These are phyloP conservation scores for Eublepharis macularius DNA, from an alignment of 2,113 vertebrate species.

Conservation along the genomic window DNA sequence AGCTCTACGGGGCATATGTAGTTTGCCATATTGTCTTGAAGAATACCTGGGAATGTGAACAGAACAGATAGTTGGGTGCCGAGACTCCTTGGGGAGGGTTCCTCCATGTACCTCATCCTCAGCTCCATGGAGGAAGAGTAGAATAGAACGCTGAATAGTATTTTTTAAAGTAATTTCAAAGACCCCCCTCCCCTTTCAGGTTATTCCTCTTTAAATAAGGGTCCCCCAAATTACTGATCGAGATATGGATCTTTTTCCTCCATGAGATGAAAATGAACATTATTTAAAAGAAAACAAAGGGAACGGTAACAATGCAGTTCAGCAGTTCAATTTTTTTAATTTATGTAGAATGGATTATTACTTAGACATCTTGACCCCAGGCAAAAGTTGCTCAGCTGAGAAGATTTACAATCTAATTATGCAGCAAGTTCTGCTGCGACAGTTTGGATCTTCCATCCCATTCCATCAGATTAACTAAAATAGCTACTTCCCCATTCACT, in stretches of 20 bases:
- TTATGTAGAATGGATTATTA: constrained; percentile 72
- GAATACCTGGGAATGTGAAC: too few species aligned
- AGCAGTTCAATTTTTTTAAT: constrained; percentile 67
- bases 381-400: constrained; percentile 68
- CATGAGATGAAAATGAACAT: constrained; percentile 38
- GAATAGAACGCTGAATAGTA: constrained; percentile 18
- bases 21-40: too few species aligned
- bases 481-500: constrained; percentile 50
- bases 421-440: constrained; percentile 70
- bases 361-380: constrained; percentile 68
- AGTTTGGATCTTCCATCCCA: constrained; percentile 67
- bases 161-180: too few species aligned
- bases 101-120: too few species aligned
- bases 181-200: constrained; percentile 10
- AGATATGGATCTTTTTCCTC: constrained; percentile 43
- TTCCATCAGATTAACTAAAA: constrained; percentile 66
- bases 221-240: constrained; percentile 11
- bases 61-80: too few species aligned
- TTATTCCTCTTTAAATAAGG: constrained; percentile 40
- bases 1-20: too few species aligned
- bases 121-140: too few species aligned
- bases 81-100: too few species aligned
- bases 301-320: constrained; percentile 59
- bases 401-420: constrained; percentile 72
- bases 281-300: constrained; percentile 44